These are phyloP conservation scores for Jordanella pulchra DNA, from an alignment of 2,797 vertebrate genomes.

Conservation along the genomic window DNA sequence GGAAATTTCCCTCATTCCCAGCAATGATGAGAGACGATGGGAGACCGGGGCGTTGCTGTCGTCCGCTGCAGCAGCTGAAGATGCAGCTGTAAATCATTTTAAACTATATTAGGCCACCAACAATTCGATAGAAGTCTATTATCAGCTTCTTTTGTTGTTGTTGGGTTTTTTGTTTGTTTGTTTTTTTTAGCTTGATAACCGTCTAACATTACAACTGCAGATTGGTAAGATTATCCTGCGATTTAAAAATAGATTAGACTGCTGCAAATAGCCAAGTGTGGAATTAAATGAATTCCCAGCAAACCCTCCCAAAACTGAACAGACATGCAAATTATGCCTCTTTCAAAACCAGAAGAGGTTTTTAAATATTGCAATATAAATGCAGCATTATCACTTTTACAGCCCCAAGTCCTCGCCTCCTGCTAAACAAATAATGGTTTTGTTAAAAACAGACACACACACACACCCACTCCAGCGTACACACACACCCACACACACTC, in stretches of 20 bases:
- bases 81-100: slow-evolving; percentile 56
- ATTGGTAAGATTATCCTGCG: slow-evolving; percentile 42
- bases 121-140: slow-evolving; percentile 21
- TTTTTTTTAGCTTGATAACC: slow-evolving; percentile 45
- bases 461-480: neutral
- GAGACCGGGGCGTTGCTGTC: slow-evolving; percentile 53
- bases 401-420: slow-evolving; percentile 32
- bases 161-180: slow-evolving; percentile 9
- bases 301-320: slow-evolving; percentile 36
- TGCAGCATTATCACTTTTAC: slow-evolving; percentile 45
- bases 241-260: slow-evolving; percentile 31
- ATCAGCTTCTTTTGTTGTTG: slow-evolving; percentile 20
- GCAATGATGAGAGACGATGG: slow-evolving; percentile 66
- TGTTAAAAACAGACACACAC: slow-evolving; percentile 18
- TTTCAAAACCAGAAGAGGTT: slow-evolving; percentile 44
- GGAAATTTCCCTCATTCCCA: slow-evolving; percentile 68
- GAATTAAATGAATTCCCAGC: slow-evolving; percentile 40
- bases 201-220: slow-evolving; percentile 42
- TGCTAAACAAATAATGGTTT: slow-evolving; percentile 38
- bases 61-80: slow-evolving; percentile 51
- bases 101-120: slow-evolving; percentile 52
- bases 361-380: slow-evolving; percentile 60
- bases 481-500: neutral
- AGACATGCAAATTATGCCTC: slow-evolving; percentile 51
- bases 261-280: slow-evolving; percentile 48